These are phyloP conservation scores for Gallinago media DNA, from an alignment of 2,113 vertebrate species.

Conservation along the genomic window DNA sequence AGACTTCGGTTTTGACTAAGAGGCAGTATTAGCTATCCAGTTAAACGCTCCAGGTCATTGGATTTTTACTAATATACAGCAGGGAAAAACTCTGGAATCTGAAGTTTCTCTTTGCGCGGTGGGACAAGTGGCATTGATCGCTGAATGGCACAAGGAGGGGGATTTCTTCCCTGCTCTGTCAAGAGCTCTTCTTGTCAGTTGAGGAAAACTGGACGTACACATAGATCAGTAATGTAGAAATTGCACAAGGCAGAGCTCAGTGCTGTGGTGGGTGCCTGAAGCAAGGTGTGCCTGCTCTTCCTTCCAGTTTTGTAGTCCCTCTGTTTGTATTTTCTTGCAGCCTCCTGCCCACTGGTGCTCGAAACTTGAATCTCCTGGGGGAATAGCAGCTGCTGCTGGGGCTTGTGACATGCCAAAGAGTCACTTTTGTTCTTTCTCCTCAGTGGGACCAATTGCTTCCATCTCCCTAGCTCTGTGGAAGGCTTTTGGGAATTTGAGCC, in stretches of 20 bases:
- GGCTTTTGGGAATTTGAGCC: not conserved
- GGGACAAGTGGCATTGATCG: not conserved
- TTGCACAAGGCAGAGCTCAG: not conserved
- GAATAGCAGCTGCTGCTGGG: not conserved
- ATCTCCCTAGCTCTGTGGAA: not conserved
- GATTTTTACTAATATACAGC: not conserved
- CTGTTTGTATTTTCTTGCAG: not conserved
- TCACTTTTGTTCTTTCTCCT: not conserved
- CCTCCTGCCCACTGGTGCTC: not conserved
- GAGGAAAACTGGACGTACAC: not conserved
- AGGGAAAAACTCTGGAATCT: not conserved
- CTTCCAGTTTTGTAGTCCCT: not conserved
- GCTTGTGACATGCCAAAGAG: not conserved
- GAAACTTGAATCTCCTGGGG: not conserved
- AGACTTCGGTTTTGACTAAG: not conserved
- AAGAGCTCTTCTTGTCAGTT: not conserved
- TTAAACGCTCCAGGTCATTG: not conserved
- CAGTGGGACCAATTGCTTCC: not conserved
- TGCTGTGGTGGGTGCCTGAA: not conserved
- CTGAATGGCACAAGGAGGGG: rapidly evolving
- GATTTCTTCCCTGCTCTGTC: not conserved
- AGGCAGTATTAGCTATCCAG: not conserved
- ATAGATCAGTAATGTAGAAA: not conserved
- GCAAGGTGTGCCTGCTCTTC: not conserved
- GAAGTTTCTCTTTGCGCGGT: not conserved